Percentiles rank a stretch among this genome's conserved stretches.
These are phyloP conservation scores for Parotocinclus haroldoi DNA, from an alignment of 2,797 vertebrate genomes.

Conservation along the genomic window DNA sequence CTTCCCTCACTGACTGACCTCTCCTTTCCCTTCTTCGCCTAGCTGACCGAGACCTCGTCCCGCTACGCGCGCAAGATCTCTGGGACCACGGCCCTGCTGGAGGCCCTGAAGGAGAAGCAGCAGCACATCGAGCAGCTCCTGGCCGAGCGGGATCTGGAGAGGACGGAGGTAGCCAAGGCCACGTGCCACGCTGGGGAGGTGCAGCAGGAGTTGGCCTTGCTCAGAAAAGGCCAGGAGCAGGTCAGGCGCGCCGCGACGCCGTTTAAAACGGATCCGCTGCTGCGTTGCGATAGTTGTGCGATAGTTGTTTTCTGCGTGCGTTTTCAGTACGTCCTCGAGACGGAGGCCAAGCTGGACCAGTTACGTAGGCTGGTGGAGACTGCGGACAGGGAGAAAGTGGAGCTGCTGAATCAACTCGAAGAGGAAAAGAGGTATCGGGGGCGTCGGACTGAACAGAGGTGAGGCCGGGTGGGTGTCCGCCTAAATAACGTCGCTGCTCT, in stretches of 20 bases:
- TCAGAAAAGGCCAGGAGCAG: slow-evolving; percentile 92
- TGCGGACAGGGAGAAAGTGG: slow-evolving; percentile 94
- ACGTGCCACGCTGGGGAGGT: slow-evolving; percentile 93
- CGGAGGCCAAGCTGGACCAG: slow-evolving; percentile 94
- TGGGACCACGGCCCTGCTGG: slow-evolving; percentile 93
- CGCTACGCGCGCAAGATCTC: slow-evolving; percentile 78
- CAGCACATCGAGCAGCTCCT: slow-evolving; percentile 98
- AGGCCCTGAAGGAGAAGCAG: slow-evolving; percentile 98
- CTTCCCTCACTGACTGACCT: too few relatives aligned
- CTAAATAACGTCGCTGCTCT: slow-evolving; percentile 21
- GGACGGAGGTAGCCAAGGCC: slow-evolving; percentile 94
- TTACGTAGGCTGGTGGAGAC: slow-evolving; percentile 90
- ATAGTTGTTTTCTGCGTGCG: too few relatives aligned
- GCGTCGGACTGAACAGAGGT: neutral
- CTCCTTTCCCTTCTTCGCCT: neutral
- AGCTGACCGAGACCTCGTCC: slow-evolving; percentile 82
- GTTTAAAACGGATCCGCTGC: too few relatives aligned
- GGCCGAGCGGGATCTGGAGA: slow-evolving; percentile 92
- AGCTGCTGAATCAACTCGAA: slow-evolving; percentile 94
- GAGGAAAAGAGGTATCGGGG: slow-evolving; percentile 90
- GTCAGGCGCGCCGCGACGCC: slow-evolving; percentile 59
- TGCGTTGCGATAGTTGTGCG: too few relatives aligned
- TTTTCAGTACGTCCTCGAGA: slow-evolving; percentile 81
- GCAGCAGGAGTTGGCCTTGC: slow-evolving; percentile 85
- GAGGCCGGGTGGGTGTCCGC: neutral